These are phyloP conservation scores for Diadegma fenestrale DNA, from an alignment of 2,888 invertebrate species.

Conservation along the genomic window DNA sequence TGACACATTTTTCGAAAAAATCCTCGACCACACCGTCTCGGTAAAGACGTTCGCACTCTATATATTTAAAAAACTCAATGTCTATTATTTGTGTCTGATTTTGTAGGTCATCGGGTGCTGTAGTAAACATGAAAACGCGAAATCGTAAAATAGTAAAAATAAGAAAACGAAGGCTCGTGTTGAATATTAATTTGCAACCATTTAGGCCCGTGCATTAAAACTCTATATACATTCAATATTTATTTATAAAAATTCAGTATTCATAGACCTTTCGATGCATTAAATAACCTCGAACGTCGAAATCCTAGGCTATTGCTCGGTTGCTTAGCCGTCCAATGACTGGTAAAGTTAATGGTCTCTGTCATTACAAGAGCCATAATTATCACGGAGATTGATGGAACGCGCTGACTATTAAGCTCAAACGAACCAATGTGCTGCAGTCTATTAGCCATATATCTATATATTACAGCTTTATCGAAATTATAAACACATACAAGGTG, in stretches of 20 bases:
- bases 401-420: conserved; percentile 71
- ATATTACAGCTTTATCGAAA: background rate
- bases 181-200: background rate
- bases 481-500: conserved; percentile 10
- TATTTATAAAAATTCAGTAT: background rate
- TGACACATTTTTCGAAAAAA: too few relatives aligned
- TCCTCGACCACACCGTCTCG: too few relatives aligned
- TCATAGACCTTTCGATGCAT: conserved; percentile 25
- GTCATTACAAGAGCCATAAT: conserved; percentile 74
- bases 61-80: background rate
- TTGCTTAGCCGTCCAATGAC: conserved; percentile 52
- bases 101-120: background rate
- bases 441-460: conserved; percentile 23
- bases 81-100: background rate
- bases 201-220: background rate
- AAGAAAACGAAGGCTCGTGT: background rate
- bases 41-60: too few relatives aligned
- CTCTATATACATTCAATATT: background rate
- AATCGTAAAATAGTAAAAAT: background rate
- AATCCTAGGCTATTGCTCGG: conserved; percentile 22
- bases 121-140: background rate
- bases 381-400: conserved; percentile 74
- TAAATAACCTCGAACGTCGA: conserved; percentile 26
- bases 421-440: conserved; percentile 47
- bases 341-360: conserved; percentile 72